Evolutionary conservation across 2,888 invertebrate species (phyloP), one percentile per base, ranked within the genome.

Genomic region (Biston betularia): DNA sequence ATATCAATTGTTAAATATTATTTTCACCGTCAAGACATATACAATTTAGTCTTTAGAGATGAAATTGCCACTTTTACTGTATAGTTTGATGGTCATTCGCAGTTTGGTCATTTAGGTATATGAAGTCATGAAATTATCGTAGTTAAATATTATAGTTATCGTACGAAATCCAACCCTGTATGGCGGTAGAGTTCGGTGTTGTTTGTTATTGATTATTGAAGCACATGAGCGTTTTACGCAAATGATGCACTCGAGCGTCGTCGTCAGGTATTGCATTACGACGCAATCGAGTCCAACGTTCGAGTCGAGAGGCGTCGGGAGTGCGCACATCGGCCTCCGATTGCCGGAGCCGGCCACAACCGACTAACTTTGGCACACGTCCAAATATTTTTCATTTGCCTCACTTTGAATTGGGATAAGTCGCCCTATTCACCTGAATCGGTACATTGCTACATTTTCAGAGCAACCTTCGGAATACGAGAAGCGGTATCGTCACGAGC

Each of bases 331-430:
- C 52, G 42, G 74, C 85, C 84, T 82, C 85, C 71, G 68, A 64
- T 57, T 65, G 73, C 69, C 66, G 71, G 45, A 65, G 69, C 78
- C 75, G 81, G 74, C 85, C 84, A 82, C 86, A 83, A 86, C 81
- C 83, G 86, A 86, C 79, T 87, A 85, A 76, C 81, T 79, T 82
- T 93, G 93, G 93, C 92, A 85, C 63, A 54, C 71, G 69, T 75
- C 92, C 93, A 93, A 92, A 89, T 88, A 89, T 87, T 90, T 92
- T 90, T 89, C 87, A 88, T 86, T 86, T 84, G 84, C 84, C 85
- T 81, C 84, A 84, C 84, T 60, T 52, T 83, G 83, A 81, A 83
- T 83, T 80, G 87, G 86, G 87, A 91, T 90, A 89, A 89, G 85
- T 88, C 83, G 88, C 87, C 84, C 88, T 89, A 86, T 91, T 90